Conservation (phyloP, 2,888 invertebrate species). For the Choristoneura rosaceana region DNA sequence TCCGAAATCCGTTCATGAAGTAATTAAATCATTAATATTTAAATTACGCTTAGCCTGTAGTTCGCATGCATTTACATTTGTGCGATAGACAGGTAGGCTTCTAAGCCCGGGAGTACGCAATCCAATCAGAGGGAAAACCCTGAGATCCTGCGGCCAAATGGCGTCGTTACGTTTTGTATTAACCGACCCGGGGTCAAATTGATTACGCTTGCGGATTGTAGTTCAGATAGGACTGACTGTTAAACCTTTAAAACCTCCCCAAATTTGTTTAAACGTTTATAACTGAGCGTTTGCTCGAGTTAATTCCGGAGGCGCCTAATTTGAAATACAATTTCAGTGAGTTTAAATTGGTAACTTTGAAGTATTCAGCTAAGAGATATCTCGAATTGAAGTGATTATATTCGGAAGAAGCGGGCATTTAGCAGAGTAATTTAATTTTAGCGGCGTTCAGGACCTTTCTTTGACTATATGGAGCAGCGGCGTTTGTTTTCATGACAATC, state of each 20-base stretch:
- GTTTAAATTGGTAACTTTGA: constrained; percentile 33
- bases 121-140: constrained; percentile 56
- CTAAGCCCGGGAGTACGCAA: constrained; percentile 51
- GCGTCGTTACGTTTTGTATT: constrained; percentile 51
- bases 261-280: constrained; percentile 28
- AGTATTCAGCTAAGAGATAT: constrained; percentile 32
- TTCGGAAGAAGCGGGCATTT: constrained; percentile 24
- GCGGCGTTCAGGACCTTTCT: constrained; percentile 8
- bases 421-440: constrained; percentile 34
- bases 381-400: constrained; percentile 31
- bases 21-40: constrained; percentile 42
- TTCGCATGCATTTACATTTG: constrained; percentile 27
- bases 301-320: constrained; percentile 21
- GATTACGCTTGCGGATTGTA: constrained; percentile 5
- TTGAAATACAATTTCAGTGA: constrained; percentile 33
- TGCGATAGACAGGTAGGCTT: constrained; percentile 44
- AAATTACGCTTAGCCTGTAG: constrained; percentile 29
- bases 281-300: constrained; percentile 7
- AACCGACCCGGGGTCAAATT: constrained; percentile 39
- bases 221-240: neutral
- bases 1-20: constrained; percentile 24
- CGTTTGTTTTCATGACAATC: neutral
- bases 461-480: constrained; percentile 3
- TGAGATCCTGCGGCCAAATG: constrained; percentile 48
- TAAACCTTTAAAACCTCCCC: constrained; percentile 13